Evolutionary conservation across 2,797 vertebrate genomes (phyloP).

Genomic region (Danio choprae): DNA sequence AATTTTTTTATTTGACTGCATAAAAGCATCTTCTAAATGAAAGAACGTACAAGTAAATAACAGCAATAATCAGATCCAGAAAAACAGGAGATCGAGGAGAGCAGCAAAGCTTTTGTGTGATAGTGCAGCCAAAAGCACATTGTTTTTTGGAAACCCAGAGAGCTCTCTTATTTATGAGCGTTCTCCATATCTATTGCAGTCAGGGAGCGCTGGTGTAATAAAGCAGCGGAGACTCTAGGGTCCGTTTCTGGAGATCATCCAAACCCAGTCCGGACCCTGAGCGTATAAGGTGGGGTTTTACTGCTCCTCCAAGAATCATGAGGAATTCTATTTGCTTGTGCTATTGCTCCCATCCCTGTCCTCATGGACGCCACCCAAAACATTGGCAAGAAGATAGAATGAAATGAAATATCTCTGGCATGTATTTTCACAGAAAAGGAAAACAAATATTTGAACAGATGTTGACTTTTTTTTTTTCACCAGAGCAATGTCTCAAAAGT

Average conservation of each 20-base stretch:
- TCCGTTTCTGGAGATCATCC: constrained; percentile 15
- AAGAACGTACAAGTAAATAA: too few species aligned
- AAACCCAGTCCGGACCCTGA: neutral
- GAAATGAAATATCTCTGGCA: constrained; percentile 65
- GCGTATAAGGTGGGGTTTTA: constrained; percentile 49
- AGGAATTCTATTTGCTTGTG: constrained; percentile 74
- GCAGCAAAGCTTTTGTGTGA: constrained; percentile 1
- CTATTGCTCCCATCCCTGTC: constrained; percentile 67
- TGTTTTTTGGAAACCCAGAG: constrained; percentile 18
- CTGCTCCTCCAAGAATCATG: constrained; percentile 66
- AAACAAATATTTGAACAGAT: constrained; percentile 83
- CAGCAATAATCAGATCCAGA: constrained; percentile 5
- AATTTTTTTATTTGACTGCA: too few species aligned
- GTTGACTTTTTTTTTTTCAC: constrained; percentile 63
- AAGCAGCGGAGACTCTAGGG: constrained; percentile 17
- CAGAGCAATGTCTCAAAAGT: constrained; percentile 37
- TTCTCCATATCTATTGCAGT: constrained; percentile 18
- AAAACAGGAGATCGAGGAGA: neutral
- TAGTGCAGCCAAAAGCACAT: constrained; percentile 6
- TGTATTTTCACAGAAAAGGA: constrained; percentile 70
- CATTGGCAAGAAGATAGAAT: constrained; percentile 39
- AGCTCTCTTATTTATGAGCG: constrained; percentile 9
- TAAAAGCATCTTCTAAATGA: too few species aligned
- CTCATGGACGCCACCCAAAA: constrained; percentile 65
- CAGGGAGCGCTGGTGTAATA: constrained; percentile 22